These are phyloP conservation scores for Sciurus niger DNA, from an alignment of 2,113 vertebrate genomes.

Conservation along the genomic window DNA sequence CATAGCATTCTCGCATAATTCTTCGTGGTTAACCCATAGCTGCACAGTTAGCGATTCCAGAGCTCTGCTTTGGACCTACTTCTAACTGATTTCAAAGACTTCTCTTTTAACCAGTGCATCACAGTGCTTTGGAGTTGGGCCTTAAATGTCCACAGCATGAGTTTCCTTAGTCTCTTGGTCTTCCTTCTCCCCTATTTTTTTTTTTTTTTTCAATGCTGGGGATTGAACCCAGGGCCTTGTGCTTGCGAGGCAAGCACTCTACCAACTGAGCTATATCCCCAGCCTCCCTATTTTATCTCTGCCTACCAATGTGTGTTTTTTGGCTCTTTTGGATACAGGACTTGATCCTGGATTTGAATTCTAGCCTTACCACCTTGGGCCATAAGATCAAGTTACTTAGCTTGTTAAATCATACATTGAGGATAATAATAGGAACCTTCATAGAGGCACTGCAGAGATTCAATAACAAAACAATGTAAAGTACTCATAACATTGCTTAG, in stretches of 20 bases:
- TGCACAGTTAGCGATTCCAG: background rate
- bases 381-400: background rate
- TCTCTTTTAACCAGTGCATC: slow-evolving; percentile 8
- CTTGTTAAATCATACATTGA: background rate
- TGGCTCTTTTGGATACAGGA: background rate
- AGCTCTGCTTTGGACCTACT: background rate
- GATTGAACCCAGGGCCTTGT: too few species aligned
- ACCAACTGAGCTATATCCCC: too few species aligned
- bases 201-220: too few species aligned
- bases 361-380: background rate
- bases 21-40: background rate
- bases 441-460: background rate
- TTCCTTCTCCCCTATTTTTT: background rate
- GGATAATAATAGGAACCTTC: background rate
- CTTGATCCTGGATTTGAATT: background rate
- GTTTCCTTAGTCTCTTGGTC: background rate
- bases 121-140: background rate
- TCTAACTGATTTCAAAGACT: slow-evolving; percentile 11
- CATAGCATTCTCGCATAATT: background rate
- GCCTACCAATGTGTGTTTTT: background rate
- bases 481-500: background rate
- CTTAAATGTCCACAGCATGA: background rate
- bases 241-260: too few species aligned
- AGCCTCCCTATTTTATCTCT: background rate
- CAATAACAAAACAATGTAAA: background rate